These are phyloP conservation scores for Pongo pygmaeus DNA, from an alignment of 2,113 vertebrate genomes.

Conservation along the genomic window DNA sequence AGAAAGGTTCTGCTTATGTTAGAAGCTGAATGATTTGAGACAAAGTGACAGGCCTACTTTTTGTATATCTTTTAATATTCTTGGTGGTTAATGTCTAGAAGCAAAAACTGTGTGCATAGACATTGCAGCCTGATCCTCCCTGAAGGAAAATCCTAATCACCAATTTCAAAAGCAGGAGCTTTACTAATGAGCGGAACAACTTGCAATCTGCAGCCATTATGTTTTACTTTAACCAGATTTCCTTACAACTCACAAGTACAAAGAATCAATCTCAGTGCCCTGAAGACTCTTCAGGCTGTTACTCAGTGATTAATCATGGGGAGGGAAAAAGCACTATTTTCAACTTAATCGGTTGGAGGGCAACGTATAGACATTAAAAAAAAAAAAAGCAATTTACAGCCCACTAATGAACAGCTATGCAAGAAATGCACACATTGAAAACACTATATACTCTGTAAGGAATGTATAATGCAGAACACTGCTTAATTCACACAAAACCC, in stretches of 20 bases:
- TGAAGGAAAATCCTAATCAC: constrained; percentile 58
- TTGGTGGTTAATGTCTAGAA: constrained; percentile 17
- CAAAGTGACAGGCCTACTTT: constrained; percentile 53
- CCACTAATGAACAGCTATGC: constrained; percentile 29
- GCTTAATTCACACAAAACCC: constrained; percentile 12
- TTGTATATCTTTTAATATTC: neutral
- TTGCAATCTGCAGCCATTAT: constrained; percentile 4
- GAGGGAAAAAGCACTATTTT: neutral
- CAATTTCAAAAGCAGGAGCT: constrained; percentile 41
- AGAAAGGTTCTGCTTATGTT: constrained; percentile 37
- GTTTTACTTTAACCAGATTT: constrained; percentile 55
- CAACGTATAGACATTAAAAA: neutral
- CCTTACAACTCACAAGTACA: constrained; percentile 38
- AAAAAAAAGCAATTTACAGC: constrained; percentile 12
- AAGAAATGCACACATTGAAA: constrained; percentile 2
- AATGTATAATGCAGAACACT: neutral
- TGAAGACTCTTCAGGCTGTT: constrained; percentile 27
- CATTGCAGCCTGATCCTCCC: constrained; percentile 20
- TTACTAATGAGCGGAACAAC: constrained; percentile 59
- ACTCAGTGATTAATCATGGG: constrained; percentile 25
- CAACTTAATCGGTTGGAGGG: constrained; percentile 51
- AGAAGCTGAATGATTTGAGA: constrained; percentile 44
- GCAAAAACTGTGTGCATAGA: neutral
- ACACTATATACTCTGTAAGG: neutral
- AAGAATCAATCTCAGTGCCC: constrained; percentile 50